A percentile compares a stretch with the other conserved stretches of the same genome.
Evolutionary conservation across 1,140 invertebrate genomes (phyloP).

Genomic region (Listronotus bonariensis): DNA sequence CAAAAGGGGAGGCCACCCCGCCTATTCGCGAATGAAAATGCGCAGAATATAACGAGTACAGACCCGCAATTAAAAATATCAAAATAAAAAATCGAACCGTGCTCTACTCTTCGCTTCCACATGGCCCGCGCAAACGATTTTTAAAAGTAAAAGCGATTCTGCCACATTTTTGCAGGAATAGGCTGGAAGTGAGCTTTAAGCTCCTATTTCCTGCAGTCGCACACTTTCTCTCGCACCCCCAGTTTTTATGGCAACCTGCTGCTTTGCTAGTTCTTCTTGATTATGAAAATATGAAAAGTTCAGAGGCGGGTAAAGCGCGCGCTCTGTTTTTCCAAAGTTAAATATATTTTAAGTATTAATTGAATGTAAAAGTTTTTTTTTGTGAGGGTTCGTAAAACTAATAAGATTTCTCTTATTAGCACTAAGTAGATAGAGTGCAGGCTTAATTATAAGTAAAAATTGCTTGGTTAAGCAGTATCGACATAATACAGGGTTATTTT

Average conservation of each 20-base stretch:
- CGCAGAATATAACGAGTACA: conserved; percentile 59
- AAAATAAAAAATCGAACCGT: conserved; percentile 54
- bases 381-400: too few relatives aligned
- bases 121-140: conserved; percentile 17
- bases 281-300: conserved; percentile 35
- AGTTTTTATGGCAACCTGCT: conserved; percentile 34
- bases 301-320: conserved; percentile 19
- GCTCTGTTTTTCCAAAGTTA: background rate
- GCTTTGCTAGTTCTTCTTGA: conserved; percentile 26
- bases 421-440: too few relatives aligned
- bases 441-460: too few relatives aligned
- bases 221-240: conserved; percentile 9
- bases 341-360: too few relatives aligned
- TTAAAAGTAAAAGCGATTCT: conserved; percentile 17
- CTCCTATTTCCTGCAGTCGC: conserved; percentile 19
- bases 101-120: conserved; percentile 17
- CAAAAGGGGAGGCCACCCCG: conserved; percentile 39
- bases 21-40: conserved; percentile 57
- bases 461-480: too few relatives aligned
- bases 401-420: too few relatives aligned
- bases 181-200: conserved; percentile 8
- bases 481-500: too few relatives aligned
- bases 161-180: conserved; percentile 23
- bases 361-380: too few relatives aligned
- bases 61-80: conserved; percentile 58